Evolutionary conservation across 2,888 invertebrate species (phyloP), one percentile per base, ranked within the genome.

Genomic region (Sylvicola cinctus): DNA sequence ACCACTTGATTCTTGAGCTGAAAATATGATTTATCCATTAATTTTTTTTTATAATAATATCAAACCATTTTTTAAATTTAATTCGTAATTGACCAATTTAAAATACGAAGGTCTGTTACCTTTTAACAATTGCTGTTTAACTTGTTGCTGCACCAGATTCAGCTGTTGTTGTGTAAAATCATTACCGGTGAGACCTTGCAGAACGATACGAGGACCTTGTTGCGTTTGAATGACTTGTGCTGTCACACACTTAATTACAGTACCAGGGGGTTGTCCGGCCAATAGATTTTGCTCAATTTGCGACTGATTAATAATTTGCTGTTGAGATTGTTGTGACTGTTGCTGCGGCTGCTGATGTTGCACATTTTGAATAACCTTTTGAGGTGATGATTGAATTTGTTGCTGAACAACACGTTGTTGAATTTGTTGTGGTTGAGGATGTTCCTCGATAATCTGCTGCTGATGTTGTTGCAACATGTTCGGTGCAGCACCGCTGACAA

Each of bases 201-300:
- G 56, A 10, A 87, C 80, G 44, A 87, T 85, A 45, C 83, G 70
- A 3, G 85, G 84, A 0, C 85, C 84, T 45, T 78, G 77, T 37
- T 71, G 72, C 1, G 84, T 83, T 54, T 81, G 81, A 52, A 84
- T 76, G 7, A 84, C 79, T 60, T 84, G 81, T 1, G 83, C 84
- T 0, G 83, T 84, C 6, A 84, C 83, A 45, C 83, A 80, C 53
- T 83, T 84, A 38, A 85, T 80, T 2, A 83, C 70, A 0, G 84
- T 84, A 34, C 84, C 84, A 1, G 81, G 77, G 4, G 84, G 84
- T 52, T 84, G 83, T 3, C 78, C 80, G 17, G 68, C 70, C 14
- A 84, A 53, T 2, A 84, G 58, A 8, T 73, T 70, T 43, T 78
- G 76, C 49, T 81, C 80, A 27, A 75, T 69, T 27, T 61, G 61